Evolutionary conservation across 2,797 vertebrate species (phyloP), one percentile per base, ranked within the genome.

Genomic region (Takifugu ocellatus): DNA sequence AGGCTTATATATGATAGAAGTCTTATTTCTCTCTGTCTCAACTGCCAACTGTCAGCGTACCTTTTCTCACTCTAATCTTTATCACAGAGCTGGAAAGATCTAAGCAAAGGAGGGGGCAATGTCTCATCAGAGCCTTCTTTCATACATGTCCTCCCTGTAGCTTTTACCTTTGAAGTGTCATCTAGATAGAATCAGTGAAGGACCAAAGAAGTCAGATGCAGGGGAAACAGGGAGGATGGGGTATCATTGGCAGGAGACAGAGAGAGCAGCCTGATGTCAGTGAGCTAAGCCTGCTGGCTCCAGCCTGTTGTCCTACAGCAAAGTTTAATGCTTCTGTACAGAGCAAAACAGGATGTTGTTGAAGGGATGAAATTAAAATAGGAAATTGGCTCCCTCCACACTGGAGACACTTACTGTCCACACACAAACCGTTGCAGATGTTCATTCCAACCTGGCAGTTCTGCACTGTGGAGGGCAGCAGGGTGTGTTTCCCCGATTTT

Each of bases 321-420:
- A 68, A 72, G 65, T 59, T 71, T 76, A 81, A 49, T 63, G 49
- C 74, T 62, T 78, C 52, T 0, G 69, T 70, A 69, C 61, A 56
- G 64, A 71, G 74, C 79, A 70, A 49, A 77, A 74, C 74, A 84
- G 84, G 78, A 83, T 81, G 71, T 72, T 63, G 75, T 51, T 74
- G 59, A 46, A 68, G 74, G 78, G 63, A 61, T 81, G 43, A 50
- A 78, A 81, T 74, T 68, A 70, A 65, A 70, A 58, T 49, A 79
- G 59, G 72, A 72, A 51, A 47, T 68, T 66, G 53, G 73, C 66
- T 70, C 59, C 62, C 50, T 21, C n/a, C 59, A 45, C 61, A 59
- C 29, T 59, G 55, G 29, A 54, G 8, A 53, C 46, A 26, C 58
- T 65, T 16, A 27, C 54, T 60, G 57, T 36, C 33, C 33, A 36